Percentiles rank a stretch among this genome's conserved stretches.
phyloP scores from a whole-genome alignment of 2,113 vertebrate species.

The Deroptyus accipitrinus region DNA sequence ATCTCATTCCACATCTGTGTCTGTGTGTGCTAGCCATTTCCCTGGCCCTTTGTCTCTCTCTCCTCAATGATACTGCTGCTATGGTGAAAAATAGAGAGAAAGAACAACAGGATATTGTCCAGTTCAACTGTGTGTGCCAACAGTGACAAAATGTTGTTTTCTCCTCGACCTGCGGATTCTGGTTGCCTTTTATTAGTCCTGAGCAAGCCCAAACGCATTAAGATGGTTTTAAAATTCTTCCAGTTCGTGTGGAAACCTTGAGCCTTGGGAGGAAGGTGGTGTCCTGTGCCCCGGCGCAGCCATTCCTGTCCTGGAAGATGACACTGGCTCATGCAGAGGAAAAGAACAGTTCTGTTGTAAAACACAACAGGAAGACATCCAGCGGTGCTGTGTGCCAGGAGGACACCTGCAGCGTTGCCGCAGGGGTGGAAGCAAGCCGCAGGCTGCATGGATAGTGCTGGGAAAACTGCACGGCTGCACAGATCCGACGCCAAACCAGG shows the following conservation, averaged over 20 bases:
- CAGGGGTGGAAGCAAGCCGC: conserved; percentile 53
- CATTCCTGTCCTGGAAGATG: background rate
- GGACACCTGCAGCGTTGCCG: conserved; percentile 62
- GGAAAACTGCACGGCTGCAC: background rate
- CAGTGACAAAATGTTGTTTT: conserved; percentile 63
- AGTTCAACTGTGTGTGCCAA: background rate
- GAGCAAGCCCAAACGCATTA: background rate
- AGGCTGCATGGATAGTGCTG: conserved; percentile 5
- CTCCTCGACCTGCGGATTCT: background rate
- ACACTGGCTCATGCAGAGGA: background rate
- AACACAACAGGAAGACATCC: conserved; percentile 34
- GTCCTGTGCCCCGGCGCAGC: background rate
- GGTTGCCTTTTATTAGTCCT: background rate
- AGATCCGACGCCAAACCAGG: background rate
- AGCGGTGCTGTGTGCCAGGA: background rate
- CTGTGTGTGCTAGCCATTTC: conserved; percentile 40
- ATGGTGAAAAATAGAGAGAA: conserved; percentile 51
- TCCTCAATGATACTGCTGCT: conserved; percentile 21
- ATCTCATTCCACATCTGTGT: background rate
- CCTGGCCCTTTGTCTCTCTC: conserved; percentile 54
- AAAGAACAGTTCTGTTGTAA: background rate
- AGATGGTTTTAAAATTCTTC: background rate
- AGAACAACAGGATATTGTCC: conserved; percentile 69
- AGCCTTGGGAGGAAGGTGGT: background rate
- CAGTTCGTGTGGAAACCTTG: background rate